These are phyloP conservation scores for Ispidina picta DNA, from an alignment of 2,797 vertebrate species.

Conservation along the genomic window DNA sequence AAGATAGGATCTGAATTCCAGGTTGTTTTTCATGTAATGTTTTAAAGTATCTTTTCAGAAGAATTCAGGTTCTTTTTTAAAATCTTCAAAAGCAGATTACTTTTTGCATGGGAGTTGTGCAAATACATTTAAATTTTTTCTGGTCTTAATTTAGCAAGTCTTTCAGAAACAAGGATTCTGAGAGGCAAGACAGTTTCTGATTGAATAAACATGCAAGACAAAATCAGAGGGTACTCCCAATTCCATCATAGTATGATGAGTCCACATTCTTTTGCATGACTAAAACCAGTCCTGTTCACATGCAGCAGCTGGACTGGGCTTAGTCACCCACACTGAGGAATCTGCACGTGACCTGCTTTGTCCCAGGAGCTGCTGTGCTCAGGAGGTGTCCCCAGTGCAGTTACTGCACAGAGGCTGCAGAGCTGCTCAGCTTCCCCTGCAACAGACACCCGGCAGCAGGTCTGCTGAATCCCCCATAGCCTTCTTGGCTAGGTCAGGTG, in stretches of 20 bases:
- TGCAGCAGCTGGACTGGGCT: accelerated
- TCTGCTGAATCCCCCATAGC: background rate
- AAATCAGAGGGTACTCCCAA: background rate
- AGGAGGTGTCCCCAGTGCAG: background rate
- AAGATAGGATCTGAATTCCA: background rate
- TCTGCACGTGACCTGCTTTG: background rate
- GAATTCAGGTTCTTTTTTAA: background rate
- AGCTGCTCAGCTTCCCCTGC: background rate
- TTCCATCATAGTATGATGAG: background rate
- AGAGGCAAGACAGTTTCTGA: background rate
- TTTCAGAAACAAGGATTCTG: background rate
- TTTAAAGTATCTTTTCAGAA: background rate
- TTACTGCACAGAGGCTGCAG: background rate
- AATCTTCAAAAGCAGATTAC: background rate
- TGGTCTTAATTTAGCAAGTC: background rate
- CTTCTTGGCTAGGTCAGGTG: background rate
- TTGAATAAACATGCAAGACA: background rate
- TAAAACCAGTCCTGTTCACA: background rate
- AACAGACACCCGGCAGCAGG: accelerated
- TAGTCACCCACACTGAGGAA: background rate
- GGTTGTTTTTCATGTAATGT: background rate
- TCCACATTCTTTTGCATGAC: background rate
- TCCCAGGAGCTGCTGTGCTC: background rate
- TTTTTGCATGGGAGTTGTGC: background rate
- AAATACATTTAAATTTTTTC: background rate